Evolutionary conservation across 2,797 vertebrate species (phyloP), one percentile per base, ranked within the genome.

Genomic region (Labeo calbasu): DNA sequence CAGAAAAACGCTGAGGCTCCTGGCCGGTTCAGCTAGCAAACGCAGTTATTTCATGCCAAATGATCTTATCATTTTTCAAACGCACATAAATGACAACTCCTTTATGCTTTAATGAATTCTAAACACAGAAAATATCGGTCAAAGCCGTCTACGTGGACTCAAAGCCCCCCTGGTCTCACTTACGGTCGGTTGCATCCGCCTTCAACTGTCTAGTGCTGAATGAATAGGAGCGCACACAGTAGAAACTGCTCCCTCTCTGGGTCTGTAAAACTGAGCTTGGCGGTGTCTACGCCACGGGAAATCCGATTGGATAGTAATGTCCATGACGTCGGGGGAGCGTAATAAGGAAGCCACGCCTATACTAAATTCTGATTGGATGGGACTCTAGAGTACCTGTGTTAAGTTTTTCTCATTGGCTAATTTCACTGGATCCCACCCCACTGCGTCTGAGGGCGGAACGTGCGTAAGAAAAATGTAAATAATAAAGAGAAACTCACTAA

Each of bases 201-300:
- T 68, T 79, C 81, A 81, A 82, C 79, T 76, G 68, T 77, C 76
- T 40, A 72, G 21, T 10, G 9, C 59, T 78, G 83, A 85, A 86
- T 85, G 86, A 83, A 83, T 9, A 68, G 46, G 21, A 79, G 40
- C 65, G 73, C 70, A 46, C 40, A 36, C 53, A 51, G 83, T 36
- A 79, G 77, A 57, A 83, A 75, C 81, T 90, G 91, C 88, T 91
- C 88, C 87, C 91, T 89, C 91, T 87, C 87, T 86, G 82, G 90
- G 81, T 86, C 87, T 77, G 92, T 93, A 93, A 94, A 94, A 95
- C 94, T 93, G 94, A 96, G 94, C 95, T 96, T 96, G 95, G 95
- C 95, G 95, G 95, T 94, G 95, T 93, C 94, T 92, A 88, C 78
- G 73, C 88, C 87, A 83, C 15, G 84, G 86, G 84, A 23, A 0